Evolutionary conservation across 2,888 invertebrate species (phyloP).

Genomic region (Lithophane socia): DNA sequence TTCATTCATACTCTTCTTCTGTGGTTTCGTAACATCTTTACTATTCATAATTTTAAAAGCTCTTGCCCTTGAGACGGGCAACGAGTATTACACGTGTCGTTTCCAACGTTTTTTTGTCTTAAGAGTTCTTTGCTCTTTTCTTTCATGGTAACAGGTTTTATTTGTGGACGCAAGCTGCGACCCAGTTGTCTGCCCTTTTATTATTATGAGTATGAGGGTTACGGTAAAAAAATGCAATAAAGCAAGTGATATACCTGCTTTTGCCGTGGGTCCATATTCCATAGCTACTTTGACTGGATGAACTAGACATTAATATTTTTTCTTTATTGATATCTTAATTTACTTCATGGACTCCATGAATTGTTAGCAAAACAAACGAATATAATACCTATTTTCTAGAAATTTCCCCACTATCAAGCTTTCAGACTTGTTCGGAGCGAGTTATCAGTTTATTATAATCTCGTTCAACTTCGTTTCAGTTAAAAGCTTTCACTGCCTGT

Average conservation of each 20-base stretch:
- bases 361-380: background rate
- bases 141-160: conserved; percentile 47
- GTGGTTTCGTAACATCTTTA: conserved; percentile 12
- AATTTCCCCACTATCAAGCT: background rate
- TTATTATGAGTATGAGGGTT: background rate
- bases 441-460: conserved; percentile 30
- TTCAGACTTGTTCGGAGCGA: conserved; percentile 15
- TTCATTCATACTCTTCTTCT: conserved; percentile 10
- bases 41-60: conserved; percentile 20
- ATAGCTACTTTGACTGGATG: background rate
- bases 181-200: conserved; percentile 1
- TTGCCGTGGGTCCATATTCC: background rate
- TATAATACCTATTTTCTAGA: background rate
- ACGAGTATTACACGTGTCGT: conserved; percentile 1
- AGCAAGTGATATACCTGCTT: background rate
- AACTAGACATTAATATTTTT: background rate
- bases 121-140: conserved; percentile 44
- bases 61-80: conserved; percentile 35
- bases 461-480: background rate
- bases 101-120: conserved; percentile 26
- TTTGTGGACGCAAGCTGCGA: conserved; percentile 20
- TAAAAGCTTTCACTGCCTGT: conserved; percentile 23
- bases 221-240: background rate
- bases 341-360: background rate
- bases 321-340: background rate